Base-by-base conservation (phyloP, 2,797 vertebrate species). In the Megalops cyprinoides region DNA sequence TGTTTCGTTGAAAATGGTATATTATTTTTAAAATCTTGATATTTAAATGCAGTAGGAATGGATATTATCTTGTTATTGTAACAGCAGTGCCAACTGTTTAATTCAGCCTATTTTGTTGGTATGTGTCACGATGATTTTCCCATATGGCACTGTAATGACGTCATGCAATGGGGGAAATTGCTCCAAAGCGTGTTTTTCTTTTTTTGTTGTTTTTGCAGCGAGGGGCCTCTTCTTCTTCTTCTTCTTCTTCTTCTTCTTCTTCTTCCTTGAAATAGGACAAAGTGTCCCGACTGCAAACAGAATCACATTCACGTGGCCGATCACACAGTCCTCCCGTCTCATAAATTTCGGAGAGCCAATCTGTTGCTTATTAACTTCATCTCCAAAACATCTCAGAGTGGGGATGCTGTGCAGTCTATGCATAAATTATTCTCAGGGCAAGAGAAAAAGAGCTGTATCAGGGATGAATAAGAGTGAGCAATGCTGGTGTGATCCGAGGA, bases 341-440 rank as follows among this genome's bases (percentile, higher is more conserved):
- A 31, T 80, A 51, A 82, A 71, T n/a, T 83, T 49, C 71, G 51
- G 39, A 48, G 15, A 53, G 60, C 56, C 58, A 79, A 67, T 83
- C 80, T 79, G 42, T 79, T 18, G 46, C 74, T 53, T 37, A 55
- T 76, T 55, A 76, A 76, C 74, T 37, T 20, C 12, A 58, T 48
- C 74, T 79, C 48, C 42, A 55, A 79, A 20, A 65, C 23, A 88
- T 67, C n/a, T 76, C 55, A 62, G 76, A 81, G 39, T 81, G 84
- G 25, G 51, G 74, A 83, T 83, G 74, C 84, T 23, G 7, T 25
- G 39, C 81, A 81, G 84, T 81, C 28, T 34, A 69, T 23, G 28
- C 75, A 84, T 76, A 1, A 88, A 82, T 90, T 90, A 87, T 88
- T 87, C 79, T 86, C 82, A 87, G 87, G 86, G 85, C 82, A 86